Conservation (phyloP, 2,888 invertebrate genomes). For the Bursaphelenchus okinawaensis region DNA sequence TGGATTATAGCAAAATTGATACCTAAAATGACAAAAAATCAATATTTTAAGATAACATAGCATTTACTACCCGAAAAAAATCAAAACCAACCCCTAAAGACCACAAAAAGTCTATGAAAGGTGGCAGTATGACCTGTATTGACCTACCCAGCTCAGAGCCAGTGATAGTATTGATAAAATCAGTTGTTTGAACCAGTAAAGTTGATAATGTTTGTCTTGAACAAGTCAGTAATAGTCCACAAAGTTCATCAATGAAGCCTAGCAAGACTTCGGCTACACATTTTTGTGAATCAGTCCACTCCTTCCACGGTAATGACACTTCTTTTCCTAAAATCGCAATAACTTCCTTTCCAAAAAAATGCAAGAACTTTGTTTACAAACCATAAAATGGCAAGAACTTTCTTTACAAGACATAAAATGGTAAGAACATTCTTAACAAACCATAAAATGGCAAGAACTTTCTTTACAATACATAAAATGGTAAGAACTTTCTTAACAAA, state of each 20-base stretch:
- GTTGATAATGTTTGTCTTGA: constrained; percentile 58
- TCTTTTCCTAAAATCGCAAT: constrained; percentile 1
- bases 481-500: not conserved
- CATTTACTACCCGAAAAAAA: too few relatives aligned
- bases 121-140: too few relatives aligned
- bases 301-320: constrained; percentile 19
- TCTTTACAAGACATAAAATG: not conserved
- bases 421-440: too few relatives aligned
- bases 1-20: constrained; percentile 83
- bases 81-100: too few relatives aligned
- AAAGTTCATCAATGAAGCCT: constrained; percentile 74
- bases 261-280: constrained; percentile 83
- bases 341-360: too few relatives aligned
- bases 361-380: not conserved
- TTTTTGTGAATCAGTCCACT: constrained; percentile 64
- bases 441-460: too few relatives aligned
- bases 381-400: not conserved
- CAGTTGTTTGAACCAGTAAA: constrained; percentile 16
- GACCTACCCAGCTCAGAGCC: constrained; percentile 12
- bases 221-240: constrained; percentile 67
- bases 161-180: constrained; percentile 16
- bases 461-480: too few relatives aligned
- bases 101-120: too few relatives aligned
- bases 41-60: not conserved
- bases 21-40: constrained; percentile 62